These are phyloP conservation scores for Cygnus olor DNA, from an alignment of 2,797 vertebrate genomes.

Conservation along the genomic window DNA sequence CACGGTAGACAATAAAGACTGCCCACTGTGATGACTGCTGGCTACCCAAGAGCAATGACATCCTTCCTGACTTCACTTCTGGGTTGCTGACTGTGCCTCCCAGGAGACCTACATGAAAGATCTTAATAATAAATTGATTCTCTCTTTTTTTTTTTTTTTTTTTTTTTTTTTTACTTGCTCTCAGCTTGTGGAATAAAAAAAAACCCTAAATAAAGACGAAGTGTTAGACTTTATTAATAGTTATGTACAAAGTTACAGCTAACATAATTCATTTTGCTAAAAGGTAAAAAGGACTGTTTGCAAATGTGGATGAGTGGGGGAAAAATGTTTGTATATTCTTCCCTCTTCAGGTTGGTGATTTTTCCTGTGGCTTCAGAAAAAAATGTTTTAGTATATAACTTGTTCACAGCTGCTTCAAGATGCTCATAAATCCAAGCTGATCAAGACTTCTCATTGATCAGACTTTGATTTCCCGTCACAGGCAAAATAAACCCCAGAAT, in stretches of 20 bases:
- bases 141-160: neutral
- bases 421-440: neutral
- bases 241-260: neutral
- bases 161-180: neutral
- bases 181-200: neutral
- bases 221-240: neutral
- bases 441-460: neutral
- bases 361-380: neutral
- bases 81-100: neutral
- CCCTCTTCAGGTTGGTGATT: neutral
- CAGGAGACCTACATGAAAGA: neutral
- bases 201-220: neutral
- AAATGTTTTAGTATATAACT: neutral
- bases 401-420: neutral
- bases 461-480: neutral
- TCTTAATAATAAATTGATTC: neutral
- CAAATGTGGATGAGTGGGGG: neutral
- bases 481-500: neutral
- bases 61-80: constrained; percentile 22
- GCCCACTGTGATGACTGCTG: constrained; percentile 25
- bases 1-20: neutral
- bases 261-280: neutral
- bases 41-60: constrained; percentile 39
- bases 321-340: neutral
- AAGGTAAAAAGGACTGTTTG: neutral